Evolutionary conservation across 2,888 invertebrate genomes (phyloP).

Genomic region (Mactromeris polynyma): DNA sequence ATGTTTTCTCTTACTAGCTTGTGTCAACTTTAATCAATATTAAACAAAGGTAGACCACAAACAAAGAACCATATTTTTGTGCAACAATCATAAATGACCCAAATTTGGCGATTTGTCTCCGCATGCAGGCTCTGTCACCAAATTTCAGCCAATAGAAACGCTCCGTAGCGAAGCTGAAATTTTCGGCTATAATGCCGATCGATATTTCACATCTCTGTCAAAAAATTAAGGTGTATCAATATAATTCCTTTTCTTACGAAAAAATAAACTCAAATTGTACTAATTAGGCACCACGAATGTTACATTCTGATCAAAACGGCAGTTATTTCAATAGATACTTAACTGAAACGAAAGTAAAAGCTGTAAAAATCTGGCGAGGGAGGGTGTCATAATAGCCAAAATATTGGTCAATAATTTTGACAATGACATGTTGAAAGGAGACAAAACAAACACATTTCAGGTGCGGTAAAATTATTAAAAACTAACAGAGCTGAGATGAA

Average conservation of each 20-base stretch:
- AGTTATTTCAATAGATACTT: not conserved
- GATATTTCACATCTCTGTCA: conserved; percentile 63
- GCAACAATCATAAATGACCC: conserved; percentile 60
- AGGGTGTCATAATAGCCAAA: conserved; percentile 71
- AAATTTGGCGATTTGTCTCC: conserved; percentile 75
- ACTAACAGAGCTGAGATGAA: not conserved
- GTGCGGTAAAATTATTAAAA: conserved; percentile 9
- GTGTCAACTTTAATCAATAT: not conserved
- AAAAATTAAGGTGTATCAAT: conserved; percentile 58
- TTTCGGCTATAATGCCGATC: conserved; percentile 68
- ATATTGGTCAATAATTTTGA: conserved; percentile 80
- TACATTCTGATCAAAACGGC: not conserved
- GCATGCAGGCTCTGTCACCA: conserved; percentile 53
- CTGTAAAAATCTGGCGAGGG: conserved; percentile 49
- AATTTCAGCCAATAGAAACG: conserved; percentile 56
- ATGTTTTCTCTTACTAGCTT: not conserved
- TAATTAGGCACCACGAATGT: not conserved
- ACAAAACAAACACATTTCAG: conserved; percentile 26
- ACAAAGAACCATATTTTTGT: conserved; percentile 21
- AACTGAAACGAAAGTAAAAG: conserved; percentile 37
- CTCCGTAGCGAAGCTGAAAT: conserved; percentile 52
- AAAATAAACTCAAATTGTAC: not conserved
- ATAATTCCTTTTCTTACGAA: conserved; percentile 19
- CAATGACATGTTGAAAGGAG: conserved; percentile 74
- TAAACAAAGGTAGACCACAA: conserved; percentile 20